Conservation (phyloP, 30 jellyfish, hydroid and myxozoan genomes). For the Aurelia coerulea region DNA sequence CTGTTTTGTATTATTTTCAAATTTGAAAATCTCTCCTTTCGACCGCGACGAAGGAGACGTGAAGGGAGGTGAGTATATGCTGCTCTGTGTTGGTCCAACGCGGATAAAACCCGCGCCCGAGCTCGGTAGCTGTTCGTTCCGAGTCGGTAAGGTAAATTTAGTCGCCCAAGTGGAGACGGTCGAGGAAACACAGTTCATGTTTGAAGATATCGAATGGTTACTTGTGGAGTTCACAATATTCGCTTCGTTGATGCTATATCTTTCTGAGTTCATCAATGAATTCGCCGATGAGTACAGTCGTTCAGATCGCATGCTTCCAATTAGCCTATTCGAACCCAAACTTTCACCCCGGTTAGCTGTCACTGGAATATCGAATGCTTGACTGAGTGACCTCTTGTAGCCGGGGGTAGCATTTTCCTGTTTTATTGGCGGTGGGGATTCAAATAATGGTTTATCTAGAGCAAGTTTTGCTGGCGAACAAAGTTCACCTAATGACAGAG, state of each 20-base stretch:
- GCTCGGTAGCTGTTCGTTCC: conserved; percentile 46
- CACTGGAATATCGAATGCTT: conserved; percentile 5
- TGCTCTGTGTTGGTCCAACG: conserved; percentile 52
- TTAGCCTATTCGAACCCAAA: conserved; percentile 5
- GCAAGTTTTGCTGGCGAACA: conserved; percentile 71
- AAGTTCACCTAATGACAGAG: conserved; percentile 34
- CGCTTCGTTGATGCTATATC: conserved; percentile 35
- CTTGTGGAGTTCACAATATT: conserved; percentile 12
- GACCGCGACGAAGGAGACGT: conserved; percentile 62
- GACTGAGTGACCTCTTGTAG: conserved; percentile 27
- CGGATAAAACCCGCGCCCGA: conserved; percentile 70
- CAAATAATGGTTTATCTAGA: conserved; percentile 39
- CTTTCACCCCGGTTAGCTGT: conserved; percentile 32
- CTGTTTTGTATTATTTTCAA: conserved; percentile 42
- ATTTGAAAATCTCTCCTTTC: conserved; percentile 59
- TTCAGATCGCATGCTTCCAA: conserved; percentile 27
- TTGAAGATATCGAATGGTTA: conserved; percentile 14
- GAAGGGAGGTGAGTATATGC: conserved; percentile 76
- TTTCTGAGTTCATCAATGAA: conserved; percentile 35
- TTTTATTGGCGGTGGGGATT: conserved; percentile 33
- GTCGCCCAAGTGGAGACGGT: conserved; percentile 55
- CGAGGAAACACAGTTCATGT: conserved; percentile 13
- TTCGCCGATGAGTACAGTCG: conserved; percentile 21
- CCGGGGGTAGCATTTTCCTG: conserved; percentile 49
- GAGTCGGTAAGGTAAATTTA: conserved; percentile 61